These are phyloP conservation scores for Nibea albiflora DNA, from an alignment of 2,113 vertebrate species.

Conservation along the genomic window DNA sequence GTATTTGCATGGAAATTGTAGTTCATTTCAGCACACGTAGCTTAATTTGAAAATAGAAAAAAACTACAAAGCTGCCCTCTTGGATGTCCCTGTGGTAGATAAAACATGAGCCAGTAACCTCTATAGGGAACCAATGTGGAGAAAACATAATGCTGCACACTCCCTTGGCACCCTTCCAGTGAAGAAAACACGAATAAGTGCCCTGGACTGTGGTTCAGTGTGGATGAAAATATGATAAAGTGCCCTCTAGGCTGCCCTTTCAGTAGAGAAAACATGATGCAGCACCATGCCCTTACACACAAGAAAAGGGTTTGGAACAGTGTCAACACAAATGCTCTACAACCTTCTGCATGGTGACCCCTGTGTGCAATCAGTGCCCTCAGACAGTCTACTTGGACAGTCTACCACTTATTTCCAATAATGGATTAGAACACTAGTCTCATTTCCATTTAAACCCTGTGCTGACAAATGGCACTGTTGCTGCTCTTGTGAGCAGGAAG, in stretches of 20 bases:
- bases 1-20: background rate
- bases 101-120: too few species aligned
- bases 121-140: background rate
- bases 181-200: background rate
- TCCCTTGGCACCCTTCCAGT: background rate
- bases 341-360: background rate
- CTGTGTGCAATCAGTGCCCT: background rate
- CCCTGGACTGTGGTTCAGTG: too few species aligned
- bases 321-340: background rate
- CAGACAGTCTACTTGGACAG: background rate
- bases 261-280: too few species aligned
- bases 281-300: background rate
- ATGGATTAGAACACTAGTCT: background rate
- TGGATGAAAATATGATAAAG: background rate
- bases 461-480: background rate
- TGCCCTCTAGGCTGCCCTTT: background rate
- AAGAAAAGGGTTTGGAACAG: background rate
- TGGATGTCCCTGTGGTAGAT: background rate
- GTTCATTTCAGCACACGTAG: background rate
- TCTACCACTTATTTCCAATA: background rate
- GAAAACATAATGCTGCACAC: background rate
- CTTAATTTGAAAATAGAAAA: background rate
- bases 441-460: background rate
- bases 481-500: constrained; percentile 1
- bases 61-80: too few species aligned